Evolutionary conservation across 1,140 invertebrate species (phyloP), one percentile per base, ranked within the genome.

Genomic region (Megalonaias nervosa): DNA sequence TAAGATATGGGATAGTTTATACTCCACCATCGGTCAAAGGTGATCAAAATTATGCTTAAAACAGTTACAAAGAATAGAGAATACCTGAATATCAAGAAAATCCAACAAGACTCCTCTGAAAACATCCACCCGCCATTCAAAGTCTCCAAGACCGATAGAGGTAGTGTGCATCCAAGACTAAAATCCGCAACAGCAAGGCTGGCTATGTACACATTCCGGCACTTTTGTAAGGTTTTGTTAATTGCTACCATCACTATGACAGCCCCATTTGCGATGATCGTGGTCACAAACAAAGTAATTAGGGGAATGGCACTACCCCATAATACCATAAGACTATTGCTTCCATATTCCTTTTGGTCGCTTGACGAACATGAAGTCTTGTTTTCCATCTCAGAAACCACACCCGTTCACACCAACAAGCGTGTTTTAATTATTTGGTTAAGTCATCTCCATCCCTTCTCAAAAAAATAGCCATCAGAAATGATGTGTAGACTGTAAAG

Each of bases 1-100:
- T 88, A 88, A 15, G 85, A 87, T 75, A 88, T 83, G 16, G 87
- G 87, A 74, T 86, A 86, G 75, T 86, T 85, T 58, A 88, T 84
- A 11, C 85, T 86, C 87, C 87, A 87, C 87, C 87, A 88, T 23
- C 87, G 71, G 70, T 88, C 87, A 11, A 83, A 71, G 62, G 82
- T 86, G 58, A 87, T 84, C n/a, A 88, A 76, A 59, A 88, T 81
- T 38, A 87, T 84, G 72, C 86, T 88, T 21, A 87, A 70, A 59
- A 88, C 73, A 11, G 86, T 85, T 23, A 88, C 80, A 75, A 86
- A 86, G 48, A 85, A 83, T 61, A 87, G 77, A 3, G 86, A 83
- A 67, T 84, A 83, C 64, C 86, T 72, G 26, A 86, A 14, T 48
- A 84, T 82, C n/a, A 86, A 74, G 62, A 85, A 85, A 17, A 85